These are phyloP conservation scores for Raphicerus campestris DNA, from an alignment of 2,113 vertebrate genomes.

Conservation along the genomic window DNA sequence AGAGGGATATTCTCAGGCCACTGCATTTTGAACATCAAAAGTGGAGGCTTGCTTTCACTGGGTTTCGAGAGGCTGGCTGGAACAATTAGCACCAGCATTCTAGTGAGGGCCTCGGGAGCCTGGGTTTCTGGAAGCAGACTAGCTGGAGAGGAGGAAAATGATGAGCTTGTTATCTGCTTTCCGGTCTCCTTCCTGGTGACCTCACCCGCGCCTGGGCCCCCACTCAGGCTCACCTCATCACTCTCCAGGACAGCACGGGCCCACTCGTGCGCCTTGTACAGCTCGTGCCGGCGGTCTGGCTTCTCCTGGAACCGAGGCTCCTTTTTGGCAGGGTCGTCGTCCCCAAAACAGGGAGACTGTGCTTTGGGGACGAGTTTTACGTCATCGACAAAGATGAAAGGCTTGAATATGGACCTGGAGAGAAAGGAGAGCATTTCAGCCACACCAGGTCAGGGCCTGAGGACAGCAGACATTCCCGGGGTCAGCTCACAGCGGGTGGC, in stretches of 20 bases:
- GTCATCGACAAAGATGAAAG: conserved; percentile 87
- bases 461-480: neutral
- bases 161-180: rapidly evolving
- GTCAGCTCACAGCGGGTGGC: rapidly evolving
- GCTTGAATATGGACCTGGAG: conserved; percentile 88
- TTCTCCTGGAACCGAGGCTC: conserved; percentile 85
- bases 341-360: conserved; percentile 83
- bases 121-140: neutral
- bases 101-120: neutral
- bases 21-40: neutral
- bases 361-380: conserved; percentile 84
- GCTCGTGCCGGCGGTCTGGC: conserved; percentile 83
- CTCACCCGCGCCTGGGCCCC: rapidly evolving
- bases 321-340: conserved; percentile 83
- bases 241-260: conserved; percentile 76
- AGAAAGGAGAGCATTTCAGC: neutral
- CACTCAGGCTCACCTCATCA: conserved; percentile 76
- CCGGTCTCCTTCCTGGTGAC: rapidly evolving
- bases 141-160: rapidly evolving
- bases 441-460: neutral
- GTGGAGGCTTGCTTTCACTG: neutral
- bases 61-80: neutral
- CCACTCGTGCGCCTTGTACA: conserved; percentile 85
- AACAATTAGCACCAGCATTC: neutral
- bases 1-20: neutral